Conservation (phyloP, 1,140 invertebrate species). For the Penaeus chinensis region DNA sequence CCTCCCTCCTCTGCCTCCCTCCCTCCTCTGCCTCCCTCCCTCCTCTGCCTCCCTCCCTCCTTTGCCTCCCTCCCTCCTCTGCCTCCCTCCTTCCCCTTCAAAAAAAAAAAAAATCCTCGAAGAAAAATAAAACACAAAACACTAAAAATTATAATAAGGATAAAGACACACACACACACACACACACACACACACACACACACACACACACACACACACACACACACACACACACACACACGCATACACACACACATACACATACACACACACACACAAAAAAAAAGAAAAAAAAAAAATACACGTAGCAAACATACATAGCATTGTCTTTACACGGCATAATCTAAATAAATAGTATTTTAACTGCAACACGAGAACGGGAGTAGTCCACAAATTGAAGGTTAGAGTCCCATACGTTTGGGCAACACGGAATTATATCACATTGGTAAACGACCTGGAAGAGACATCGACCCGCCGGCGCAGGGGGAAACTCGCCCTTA, state of each 20-base stretch:
- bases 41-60: too few species aligned
- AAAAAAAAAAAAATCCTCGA: too few species aligned
- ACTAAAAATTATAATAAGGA: too few species aligned
- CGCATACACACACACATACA: neutral
- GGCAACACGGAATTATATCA: slow-evolving; percentile 60
- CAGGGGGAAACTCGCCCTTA: slow-evolving; percentile 30
- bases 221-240: neutral
- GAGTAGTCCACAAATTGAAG: slow-evolving; percentile 58
- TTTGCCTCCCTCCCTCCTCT: too few species aligned
- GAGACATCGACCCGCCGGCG: slow-evolving; percentile 37
- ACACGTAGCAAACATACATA: neutral
- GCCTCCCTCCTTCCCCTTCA: too few species aligned
- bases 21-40: too few species aligned
- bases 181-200: too few species aligned
- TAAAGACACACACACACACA: too few species aligned
- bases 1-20: too few species aligned
- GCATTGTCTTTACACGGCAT: neutral
- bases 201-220: neutral
- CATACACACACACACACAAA: neutral
- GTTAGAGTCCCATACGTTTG: slow-evolving; percentile 58
- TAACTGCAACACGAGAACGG: slow-evolving; percentile 52
- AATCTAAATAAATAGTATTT: slow-evolving; percentile 53
- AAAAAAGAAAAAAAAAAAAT: neutral
- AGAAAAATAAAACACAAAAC: too few species aligned
- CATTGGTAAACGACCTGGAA: slow-evolving; percentile 58